Percentiles rank a stretch among this genome's conserved stretches.
Evolutionary conservation across 2,888 invertebrate species (phyloP).

Genomic region (Lasiommata megera): DNA sequence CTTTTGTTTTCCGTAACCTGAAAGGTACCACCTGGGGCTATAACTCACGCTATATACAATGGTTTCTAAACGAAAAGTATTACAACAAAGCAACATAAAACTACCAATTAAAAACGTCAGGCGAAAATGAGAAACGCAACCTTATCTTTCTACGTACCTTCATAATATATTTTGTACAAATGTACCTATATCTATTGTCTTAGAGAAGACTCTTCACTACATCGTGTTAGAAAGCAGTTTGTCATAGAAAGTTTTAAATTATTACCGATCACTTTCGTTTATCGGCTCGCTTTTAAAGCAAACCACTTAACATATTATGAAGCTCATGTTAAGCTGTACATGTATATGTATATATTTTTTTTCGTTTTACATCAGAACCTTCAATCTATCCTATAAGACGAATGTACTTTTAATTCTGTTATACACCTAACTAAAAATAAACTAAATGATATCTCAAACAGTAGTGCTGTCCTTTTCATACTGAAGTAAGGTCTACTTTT

Average conservation of each 20-base stretch:
- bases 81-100: background rate
- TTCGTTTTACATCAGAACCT: too few species aligned
- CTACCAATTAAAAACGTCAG: background rate
- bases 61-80: background rate
- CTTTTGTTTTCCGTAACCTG: too few species aligned
- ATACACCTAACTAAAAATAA: too few species aligned
- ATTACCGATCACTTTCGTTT: constrained; percentile 58
- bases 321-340: background rate
- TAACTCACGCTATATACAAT: too few species aligned
- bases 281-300: constrained; percentile 40
- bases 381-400: too few species aligned
- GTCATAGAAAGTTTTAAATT: constrained; percentile 59
- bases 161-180: background rate
- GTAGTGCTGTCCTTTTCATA: too few species aligned
- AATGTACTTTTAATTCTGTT: too few species aligned
- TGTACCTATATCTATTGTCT: constrained; percentile 17
- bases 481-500: too few species aligned
- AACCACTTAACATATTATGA: background rate
- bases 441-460: too few species aligned
- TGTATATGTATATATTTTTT: background rate
- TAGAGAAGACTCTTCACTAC: constrained; percentile 40
- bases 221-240: constrained; percentile 64
- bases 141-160: background rate
- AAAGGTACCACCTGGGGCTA: too few species aligned
- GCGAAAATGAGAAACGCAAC: background rate